phyloP scores from a whole-genome alignment of 2,888 invertebrate genomes.

The Drosophila hamatofila region DNA sequence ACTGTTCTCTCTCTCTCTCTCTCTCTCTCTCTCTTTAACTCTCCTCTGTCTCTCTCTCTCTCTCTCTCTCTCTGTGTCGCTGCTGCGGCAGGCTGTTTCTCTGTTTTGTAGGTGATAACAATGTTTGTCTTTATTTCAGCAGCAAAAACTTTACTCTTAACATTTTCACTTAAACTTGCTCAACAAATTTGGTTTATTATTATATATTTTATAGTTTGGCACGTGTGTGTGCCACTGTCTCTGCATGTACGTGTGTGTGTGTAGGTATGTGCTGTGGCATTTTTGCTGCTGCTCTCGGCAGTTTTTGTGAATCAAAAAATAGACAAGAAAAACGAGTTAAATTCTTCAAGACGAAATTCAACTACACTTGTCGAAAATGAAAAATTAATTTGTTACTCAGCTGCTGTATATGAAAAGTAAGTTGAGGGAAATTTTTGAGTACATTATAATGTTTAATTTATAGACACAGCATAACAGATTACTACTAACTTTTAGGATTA shows the following conservation, averaged over 20 bases:
- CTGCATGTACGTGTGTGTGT: conserved; percentile 18
- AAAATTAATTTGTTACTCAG: conserved; percentile 16
- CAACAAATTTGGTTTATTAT: conserved; percentile 80
- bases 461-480: not conserved
- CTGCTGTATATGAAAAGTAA: not conserved
- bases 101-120: conserved; percentile 82
- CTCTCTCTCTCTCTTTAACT: not conserved
- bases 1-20: conserved; percentile 7
- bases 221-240: conserved; percentile 49
- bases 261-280: conserved; percentile 15
- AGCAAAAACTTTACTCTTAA: conserved; percentile 76
- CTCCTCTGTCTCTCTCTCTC: not conserved
- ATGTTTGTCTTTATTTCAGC: conserved; percentile 81
- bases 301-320: conserved; percentile 19
- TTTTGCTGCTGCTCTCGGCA: conserved; percentile 51
- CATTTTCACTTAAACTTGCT: conserved; percentile 80
- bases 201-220: conserved; percentile 79
- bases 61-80: conserved; percentile 3
- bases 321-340: not conserved
- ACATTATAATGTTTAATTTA: too few relatives aligned
- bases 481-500: not conserved
- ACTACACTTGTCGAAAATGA: conserved; percentile 19
- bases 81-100: conserved; percentile 51
- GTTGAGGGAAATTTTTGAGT: too few relatives aligned
- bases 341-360: conserved; percentile 21